A percentile compares a stretch with the other conserved stretches of the same genome.
These are phyloP conservation scores for Daubentonia madagascariensis DNA, from an alignment of 2,113 vertebrate genomes.

Conservation along the genomic window DNA sequence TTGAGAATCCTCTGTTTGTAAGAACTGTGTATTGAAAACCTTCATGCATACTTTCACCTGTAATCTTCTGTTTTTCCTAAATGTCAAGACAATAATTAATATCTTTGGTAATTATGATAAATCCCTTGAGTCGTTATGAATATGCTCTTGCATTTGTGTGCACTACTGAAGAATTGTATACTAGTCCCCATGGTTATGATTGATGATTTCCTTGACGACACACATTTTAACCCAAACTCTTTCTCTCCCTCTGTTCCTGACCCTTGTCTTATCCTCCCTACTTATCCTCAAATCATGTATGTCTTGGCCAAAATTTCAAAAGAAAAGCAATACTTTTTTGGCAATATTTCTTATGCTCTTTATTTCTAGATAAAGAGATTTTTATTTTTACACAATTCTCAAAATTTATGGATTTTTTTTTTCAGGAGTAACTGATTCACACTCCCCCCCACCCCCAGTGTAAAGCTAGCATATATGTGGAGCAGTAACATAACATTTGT, in stretches of 20 bases:
- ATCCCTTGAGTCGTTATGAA: neutral
- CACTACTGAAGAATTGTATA: neutral
- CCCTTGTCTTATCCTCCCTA: neutral
- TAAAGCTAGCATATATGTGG: neutral
- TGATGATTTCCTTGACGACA: neutral
- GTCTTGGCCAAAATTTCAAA: neutral
- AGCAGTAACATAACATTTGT: neutral
- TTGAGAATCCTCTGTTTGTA: neutral
- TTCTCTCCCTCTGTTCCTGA: neutral
- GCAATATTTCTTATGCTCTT: neutral
- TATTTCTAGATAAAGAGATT: neutral
- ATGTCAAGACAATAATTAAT: neutral
- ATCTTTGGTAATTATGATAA: neutral
- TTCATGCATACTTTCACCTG: neutral
- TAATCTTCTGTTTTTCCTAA: neutral
- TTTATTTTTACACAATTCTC: neutral
- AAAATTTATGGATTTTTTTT: neutral
- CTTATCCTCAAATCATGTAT: neutral
- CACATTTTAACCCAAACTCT: neutral
- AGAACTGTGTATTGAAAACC: neutral
- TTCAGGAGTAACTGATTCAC: neutral
- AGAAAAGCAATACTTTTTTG: neutral
- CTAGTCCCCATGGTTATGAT: neutral
- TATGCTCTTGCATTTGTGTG: neutral
- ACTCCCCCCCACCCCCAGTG: rapidly evolving